Evolutionary conservation across 92 coral and sea anemone genomes (phyloP).

Genomic region (Chrysogorgia sp.): DNA sequence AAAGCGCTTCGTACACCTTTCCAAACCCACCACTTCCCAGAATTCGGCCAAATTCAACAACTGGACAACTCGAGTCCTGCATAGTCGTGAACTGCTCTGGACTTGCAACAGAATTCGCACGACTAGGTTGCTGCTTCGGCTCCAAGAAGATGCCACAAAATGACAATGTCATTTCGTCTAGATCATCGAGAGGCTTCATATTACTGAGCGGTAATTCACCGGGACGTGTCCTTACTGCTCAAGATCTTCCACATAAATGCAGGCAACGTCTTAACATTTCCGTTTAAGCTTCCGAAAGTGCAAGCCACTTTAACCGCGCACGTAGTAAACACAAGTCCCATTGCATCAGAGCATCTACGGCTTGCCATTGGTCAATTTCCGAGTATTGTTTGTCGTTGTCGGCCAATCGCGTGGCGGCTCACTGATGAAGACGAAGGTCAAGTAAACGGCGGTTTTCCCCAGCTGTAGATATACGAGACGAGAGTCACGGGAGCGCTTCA

Average conservation of each 20-base stretch:
- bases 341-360: background rate
- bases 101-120: background rate
- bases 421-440: background rate
- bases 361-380: slow-evolving; percentile 19
- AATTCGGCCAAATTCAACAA: slow-evolving; percentile 62
- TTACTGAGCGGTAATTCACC: background rate
- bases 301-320: background rate
- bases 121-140: slow-evolving; percentile 4
- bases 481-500: background rate
- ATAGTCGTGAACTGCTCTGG: background rate
- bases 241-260: slow-evolving; percentile 11
- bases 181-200: slow-evolving; percentile 21
- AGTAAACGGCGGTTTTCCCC: slow-evolving; percentile 10
- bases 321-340: background rate
- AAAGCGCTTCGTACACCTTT: slow-evolving; percentile 79
- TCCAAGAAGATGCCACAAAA: slow-evolving; percentile 18
- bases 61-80: slow-evolving; percentile 4
- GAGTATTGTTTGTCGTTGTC: background rate
- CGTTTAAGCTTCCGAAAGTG: slow-evolving; percentile 17
- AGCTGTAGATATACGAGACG: background rate
- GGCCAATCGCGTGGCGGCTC: slow-evolving; percentile 1
- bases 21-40: slow-evolving; percentile 99
- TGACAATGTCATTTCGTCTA: slow-evolving; percentile 3
- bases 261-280: slow-evolving; percentile 2
- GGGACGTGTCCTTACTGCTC: background rate